These are phyloP conservation scores for Prolemur simus DNA, from an alignment of 2,113 vertebrate genomes.

Conservation along the genomic window DNA sequence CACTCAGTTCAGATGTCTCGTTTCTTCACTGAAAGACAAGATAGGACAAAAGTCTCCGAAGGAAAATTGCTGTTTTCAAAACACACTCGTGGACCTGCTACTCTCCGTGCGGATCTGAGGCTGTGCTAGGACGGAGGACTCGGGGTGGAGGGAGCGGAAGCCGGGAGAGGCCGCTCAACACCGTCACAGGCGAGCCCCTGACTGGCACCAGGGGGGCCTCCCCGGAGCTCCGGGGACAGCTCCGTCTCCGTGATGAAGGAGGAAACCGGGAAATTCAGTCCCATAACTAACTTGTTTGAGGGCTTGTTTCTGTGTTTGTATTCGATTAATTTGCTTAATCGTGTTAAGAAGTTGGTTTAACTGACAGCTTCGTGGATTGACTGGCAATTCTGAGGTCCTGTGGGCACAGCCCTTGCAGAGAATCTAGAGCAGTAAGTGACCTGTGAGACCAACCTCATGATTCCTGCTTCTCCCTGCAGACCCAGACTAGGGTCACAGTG, in stretches of 20 bases:
- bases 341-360: neutral
- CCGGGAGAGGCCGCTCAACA: too few species aligned
- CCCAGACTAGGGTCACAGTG: neutral
- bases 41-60: neutral
- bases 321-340: neutral
- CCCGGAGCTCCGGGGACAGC: neutral
- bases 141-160: rapidly evolving
- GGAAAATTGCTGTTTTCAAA: neutral
- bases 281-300: neutral
- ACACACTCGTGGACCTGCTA: neutral
- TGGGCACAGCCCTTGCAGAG: neutral
- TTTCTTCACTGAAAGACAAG: neutral
- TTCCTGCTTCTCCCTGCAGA: neutral
- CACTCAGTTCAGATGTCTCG: neutral
- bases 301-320: neutral
- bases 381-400: neutral
- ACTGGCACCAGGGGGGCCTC: neutral
- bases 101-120: neutral
- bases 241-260: neutral
- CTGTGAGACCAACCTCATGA: neutral
- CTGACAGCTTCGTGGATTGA: neutral
- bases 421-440: neutral
- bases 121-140: too few species aligned
- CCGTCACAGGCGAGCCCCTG: neutral
- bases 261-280: neutral